Evolutionary conservation across 2,888 invertebrate genomes (phyloP).

Genomic region (Scaptomyza caliginosa): DNA sequence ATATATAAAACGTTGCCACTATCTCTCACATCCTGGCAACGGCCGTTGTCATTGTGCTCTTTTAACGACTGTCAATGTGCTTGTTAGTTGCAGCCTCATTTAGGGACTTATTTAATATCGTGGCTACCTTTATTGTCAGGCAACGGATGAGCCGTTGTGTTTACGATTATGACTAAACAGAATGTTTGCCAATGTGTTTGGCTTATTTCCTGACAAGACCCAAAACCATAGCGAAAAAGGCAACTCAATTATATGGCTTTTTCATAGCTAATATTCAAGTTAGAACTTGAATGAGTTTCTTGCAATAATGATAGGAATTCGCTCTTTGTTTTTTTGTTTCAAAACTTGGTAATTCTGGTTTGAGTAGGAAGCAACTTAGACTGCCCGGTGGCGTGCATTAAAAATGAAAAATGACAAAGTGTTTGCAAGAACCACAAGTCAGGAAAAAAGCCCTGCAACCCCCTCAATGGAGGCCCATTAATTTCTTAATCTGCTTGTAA

Average conservation of each 20-base stretch:
- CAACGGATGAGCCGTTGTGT: slow-evolving; percentile 11
- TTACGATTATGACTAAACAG: slow-evolving; percentile 21
- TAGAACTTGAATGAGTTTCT: slow-evolving; percentile 6
- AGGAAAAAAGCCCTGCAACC: background rate
- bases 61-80: slow-evolving; percentile 48
- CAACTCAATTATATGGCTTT: slow-evolving; percentile 28
- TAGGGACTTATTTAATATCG: slow-evolving; percentile 41
- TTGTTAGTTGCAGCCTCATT: slow-evolving; percentile 34
- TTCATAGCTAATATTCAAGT: slow-evolving; percentile 5
- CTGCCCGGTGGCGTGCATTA: slow-evolving; percentile 26
- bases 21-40: slow-evolving; percentile 26
- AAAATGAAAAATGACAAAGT: slow-evolving; percentile 43
- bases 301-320: background rate
- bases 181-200: slow-evolving; percentile 14
- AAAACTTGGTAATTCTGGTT: slow-evolving; percentile 4
- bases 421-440: slow-evolving; percentile 24
- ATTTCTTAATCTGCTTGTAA: slow-evolving; percentile 46
- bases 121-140: slow-evolving; percentile 29
- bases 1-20: slow-evolving; percentile 42
- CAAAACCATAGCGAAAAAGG: background rate
- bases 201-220: slow-evolving; percentile 10
- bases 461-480: slow-evolving; percentile 18
- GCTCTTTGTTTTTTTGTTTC: background rate
- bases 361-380: slow-evolving; percentile 5
- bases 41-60: slow-evolving; percentile 27